Base-by-base conservation (phyloP, 2,888 invertebrate genomes). In the Zeuzera pyrina region DNA sequence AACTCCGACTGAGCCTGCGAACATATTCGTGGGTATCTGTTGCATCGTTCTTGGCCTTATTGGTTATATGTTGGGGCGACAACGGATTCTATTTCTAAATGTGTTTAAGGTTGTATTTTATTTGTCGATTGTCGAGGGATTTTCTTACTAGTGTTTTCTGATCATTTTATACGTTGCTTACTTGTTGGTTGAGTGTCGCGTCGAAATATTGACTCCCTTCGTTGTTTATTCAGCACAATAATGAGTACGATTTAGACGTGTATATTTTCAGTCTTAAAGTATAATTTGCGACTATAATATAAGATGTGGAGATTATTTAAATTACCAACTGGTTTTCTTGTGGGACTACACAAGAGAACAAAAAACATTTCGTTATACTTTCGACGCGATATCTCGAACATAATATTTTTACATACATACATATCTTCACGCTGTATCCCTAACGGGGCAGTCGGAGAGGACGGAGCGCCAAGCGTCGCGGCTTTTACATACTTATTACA, bases 1-100 rank as follows among this genome's bases (percentile, higher is more conserved):
- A 81, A 79, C 78, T 83, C 71, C 49, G 72, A 77, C 76, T 74
- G 83, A 79, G 78, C 69, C 73, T 70, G 76, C 65, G 77, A 83
- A 81, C 81, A 81, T 79, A 81, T 83, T 83, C 78, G 69, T 60
- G 48, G 68, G 71, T 74, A 81, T 81, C 79, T 81, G 78, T 79
- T 77, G 77, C 74, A 69, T 65, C 66, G 64, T 69, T 67, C 68
- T 34, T 56, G 58, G 61, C 62, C 66, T 73, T 74, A 76, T 76
- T 73, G 71, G 73, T 67, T 63, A 59, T 51, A 57, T 49, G 64
- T 42, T 57, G 59, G 56, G 47, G 42, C 65, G 54, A 73, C 49
- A 64, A 55, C 52, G 57, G 54, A 64, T 67, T 61, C 60, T 78
- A 69, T 61, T 46, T 41, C 33, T 57, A 60, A 64, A 65, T 57